Conservation (phyloP, 2,888 invertebrate genomes). For the Lepidocyrtoides sp. region DNA sequence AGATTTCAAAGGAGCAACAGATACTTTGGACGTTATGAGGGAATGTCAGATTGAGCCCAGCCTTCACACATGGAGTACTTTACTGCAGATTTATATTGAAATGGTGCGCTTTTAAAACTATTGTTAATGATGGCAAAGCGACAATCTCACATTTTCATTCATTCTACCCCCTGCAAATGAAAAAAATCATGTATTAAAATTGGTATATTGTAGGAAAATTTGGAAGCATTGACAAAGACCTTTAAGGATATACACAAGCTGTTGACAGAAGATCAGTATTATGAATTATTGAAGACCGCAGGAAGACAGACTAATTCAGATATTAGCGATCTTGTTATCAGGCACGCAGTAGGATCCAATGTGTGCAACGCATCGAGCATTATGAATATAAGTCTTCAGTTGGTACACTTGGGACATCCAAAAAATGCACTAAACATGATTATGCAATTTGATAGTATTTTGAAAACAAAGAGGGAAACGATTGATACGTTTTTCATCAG, state of each 20-base stretch:
- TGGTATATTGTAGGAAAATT: conserved; percentile 44
- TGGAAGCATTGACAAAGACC: conserved; percentile 44
- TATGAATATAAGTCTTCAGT: conserved; percentile 5
- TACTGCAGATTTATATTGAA: conserved; percentile 77
- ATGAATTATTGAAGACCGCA: conserved; percentile 71
- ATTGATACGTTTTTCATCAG: conserved; percentile 74
- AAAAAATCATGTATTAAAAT: too few species aligned
- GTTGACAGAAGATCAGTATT: conserved; percentile 69
- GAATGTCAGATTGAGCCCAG: conserved; percentile 67
- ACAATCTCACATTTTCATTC: too few species aligned
- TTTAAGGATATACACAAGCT: conserved; percentile 14
- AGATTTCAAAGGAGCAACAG: conserved; percentile 74
- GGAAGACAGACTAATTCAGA: conserved; percentile 28
- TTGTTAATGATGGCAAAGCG: too few species aligned
- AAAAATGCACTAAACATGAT: conserved; percentile 55
- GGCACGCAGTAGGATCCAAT: neutral
- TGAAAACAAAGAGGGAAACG: conserved; percentile 4
- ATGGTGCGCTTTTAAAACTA: conserved; percentile 53
- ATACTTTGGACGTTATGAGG: conserved; percentile 74
- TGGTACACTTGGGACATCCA: conserved; percentile 41
- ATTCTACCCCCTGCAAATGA: too few species aligned
- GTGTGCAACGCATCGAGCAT: conserved; percentile 44
- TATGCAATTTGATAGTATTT: conserved; percentile 24
- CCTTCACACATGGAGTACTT: conserved; percentile 56
- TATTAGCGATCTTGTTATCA: conserved; percentile 32